Percentiles rank a stretch among this genome's conserved stretches.
phyloP scores from a whole-genome alignment of 2,888 invertebrate species.

The Drosophila melanocephala region DNA sequence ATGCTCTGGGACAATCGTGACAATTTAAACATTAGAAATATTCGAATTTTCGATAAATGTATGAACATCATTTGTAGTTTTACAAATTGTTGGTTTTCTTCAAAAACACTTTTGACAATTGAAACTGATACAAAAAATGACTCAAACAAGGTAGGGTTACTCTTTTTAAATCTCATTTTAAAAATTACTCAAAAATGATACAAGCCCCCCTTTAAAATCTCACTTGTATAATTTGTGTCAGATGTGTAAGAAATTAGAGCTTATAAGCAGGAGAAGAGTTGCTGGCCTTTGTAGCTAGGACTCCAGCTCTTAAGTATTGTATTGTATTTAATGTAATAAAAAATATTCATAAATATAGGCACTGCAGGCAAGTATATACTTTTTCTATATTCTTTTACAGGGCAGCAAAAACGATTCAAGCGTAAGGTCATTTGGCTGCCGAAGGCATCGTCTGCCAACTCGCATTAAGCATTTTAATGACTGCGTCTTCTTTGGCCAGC shows the following conservation, averaged over 20 bases:
- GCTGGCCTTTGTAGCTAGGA: background rate
- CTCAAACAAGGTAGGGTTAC: background rate
- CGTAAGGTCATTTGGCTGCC: constrained; percentile 37
- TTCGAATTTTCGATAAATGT: background rate
- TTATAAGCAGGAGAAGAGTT: background rate
- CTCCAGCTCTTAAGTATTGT: background rate
- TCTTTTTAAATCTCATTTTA: background rate
- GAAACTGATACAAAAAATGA: background rate
- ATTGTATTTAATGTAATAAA: background rate
- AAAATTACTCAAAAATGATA: background rate
- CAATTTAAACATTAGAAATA: background rate
- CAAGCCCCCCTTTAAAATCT: background rate
- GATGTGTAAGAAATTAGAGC: background rate
- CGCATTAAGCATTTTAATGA: constrained; percentile 69
- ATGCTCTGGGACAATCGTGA: constrained; percentile 15
- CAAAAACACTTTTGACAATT: background rate
- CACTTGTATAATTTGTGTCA: background rate
- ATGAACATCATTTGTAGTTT: background rate
- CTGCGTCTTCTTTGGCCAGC: constrained; percentile 55
- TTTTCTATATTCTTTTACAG: background rate
- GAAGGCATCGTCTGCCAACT: constrained; percentile 40
- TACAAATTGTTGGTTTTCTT: background rate
- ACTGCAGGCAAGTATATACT: background rate
- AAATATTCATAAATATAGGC: background rate
- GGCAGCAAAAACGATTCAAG: constrained; percentile 21